Percentiles rank a stretch among this genome's conserved stretches.
These are phyloP conservation scores for Temnothorax curvispinosus DNA, from an alignment of 1,140 invertebrate genomes.

Conservation along the genomic window DNA sequence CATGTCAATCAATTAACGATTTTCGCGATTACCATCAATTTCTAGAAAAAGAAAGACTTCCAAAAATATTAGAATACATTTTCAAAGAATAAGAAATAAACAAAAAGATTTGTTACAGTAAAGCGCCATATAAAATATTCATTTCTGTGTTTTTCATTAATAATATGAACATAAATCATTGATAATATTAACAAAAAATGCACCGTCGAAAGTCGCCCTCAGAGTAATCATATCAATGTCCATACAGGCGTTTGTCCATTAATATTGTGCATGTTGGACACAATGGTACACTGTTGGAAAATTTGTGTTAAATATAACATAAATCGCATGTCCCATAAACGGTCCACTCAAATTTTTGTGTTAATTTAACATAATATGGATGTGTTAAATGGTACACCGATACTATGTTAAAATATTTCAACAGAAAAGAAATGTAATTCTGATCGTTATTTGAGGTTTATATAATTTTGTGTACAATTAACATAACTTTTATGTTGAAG, in stretches of 20 bases:
- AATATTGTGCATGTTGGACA: constrained; percentile 18
- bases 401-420: too few species aligned
- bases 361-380: too few species aligned
- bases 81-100: not conserved
- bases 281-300: not conserved
- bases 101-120: not conserved
- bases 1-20: not conserved
- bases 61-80: not conserved
- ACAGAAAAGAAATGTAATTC: too few species aligned
- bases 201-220: not conserved
- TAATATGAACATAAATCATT: not conserved
- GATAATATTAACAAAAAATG: not conserved
- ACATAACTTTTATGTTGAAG: too few species aligned
- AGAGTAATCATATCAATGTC: not conserved
- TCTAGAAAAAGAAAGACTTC: not conserved
- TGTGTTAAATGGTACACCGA: too few species aligned
- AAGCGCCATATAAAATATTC: not conserved
- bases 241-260: not conserved
- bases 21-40: not conserved
- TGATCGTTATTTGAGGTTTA: too few species aligned
- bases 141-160: not conserved
- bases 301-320: too few species aligned
- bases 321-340: too few species aligned
- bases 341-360: too few species aligned
- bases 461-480: too few species aligned